These are phyloP conservation scores for Dolichallabes microphthalmus DNA, from an alignment of 2,113 vertebrate genomes.

Conservation along the genomic window DNA sequence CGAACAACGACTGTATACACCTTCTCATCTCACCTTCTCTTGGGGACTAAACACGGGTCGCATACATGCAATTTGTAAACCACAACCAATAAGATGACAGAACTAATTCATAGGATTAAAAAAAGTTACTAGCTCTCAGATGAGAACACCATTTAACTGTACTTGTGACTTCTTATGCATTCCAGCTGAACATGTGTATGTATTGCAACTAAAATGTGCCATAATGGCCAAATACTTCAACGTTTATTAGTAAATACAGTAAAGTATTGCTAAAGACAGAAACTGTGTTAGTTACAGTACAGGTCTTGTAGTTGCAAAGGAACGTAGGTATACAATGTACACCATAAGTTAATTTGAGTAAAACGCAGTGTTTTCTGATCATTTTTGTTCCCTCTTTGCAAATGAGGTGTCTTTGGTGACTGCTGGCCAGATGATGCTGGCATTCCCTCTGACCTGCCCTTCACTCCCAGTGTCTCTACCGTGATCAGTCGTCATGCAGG, in stretches of 20 bases:
- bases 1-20: neutral
- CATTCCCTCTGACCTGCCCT: conserved; percentile 67
- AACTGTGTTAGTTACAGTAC: neutral
- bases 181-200: neutral
- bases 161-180: neutral
- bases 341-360: neutral
- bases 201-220: neutral
- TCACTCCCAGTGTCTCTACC: conserved; percentile 72
- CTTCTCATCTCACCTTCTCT: too few species aligned
- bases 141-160: neutral
- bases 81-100: neutral
- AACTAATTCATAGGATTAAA: neutral
- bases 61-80: conserved; percentile 1
- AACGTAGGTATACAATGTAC: too few species aligned
- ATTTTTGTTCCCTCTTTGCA: conserved; percentile 68
- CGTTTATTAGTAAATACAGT: neutral
- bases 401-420: conserved; percentile 70
- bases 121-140: neutral
- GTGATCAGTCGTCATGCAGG: conserved; percentile 69
- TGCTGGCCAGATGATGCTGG: conserved; percentile 64
- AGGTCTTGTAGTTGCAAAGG: neutral
- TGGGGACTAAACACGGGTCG: neutral
- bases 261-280: neutral
- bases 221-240: neutral
- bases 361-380: conserved; percentile 30